Percentiles rank a stretch among this genome's conserved stretches.
These are phyloP conservation scores for Macaca mulatta DNA, from an alignment of 2,113 vertebrate species.

Conservation along the genomic window DNA sequence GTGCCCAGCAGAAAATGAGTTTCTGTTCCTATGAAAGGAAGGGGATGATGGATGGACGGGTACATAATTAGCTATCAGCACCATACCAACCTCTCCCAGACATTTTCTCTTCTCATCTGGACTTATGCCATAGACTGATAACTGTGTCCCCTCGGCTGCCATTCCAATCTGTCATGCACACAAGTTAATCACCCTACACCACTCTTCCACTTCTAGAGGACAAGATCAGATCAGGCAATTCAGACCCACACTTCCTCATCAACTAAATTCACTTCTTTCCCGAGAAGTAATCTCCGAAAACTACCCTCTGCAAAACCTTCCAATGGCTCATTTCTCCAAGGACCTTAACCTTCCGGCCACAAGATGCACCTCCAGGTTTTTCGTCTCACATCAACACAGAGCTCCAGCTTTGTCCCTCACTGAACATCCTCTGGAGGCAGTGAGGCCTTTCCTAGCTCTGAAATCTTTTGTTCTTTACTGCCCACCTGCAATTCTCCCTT, in stretches of 20 bases:
- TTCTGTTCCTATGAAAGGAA: not conserved
- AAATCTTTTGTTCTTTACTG: not conserved
- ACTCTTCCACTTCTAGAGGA: not conserved
- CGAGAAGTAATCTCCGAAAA: not conserved
- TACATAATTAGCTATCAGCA: not conserved
- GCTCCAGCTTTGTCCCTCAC: not conserved
- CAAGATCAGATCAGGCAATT: not conserved
- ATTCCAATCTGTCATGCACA: not conserved
- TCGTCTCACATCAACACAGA: no score
- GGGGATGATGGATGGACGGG: not conserved
- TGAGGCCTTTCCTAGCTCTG: not conserved
- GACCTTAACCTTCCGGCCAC: not conserved
- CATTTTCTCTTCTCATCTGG: not conserved
- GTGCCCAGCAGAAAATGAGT: not conserved
- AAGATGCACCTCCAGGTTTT: no score
- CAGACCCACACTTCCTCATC: not conserved
- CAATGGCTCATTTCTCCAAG: not conserved
- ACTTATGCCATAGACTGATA: not conserved
- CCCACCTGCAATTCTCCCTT: not conserved
- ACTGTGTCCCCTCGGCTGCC: not conserved
- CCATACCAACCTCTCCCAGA: not conserved
- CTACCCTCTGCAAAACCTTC: not conserved
- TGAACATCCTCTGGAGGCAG: not conserved
- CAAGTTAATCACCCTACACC: not conserved
- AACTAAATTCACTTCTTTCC: not conserved